A percentile compares a stretch with the other conserved stretches of the same genome.
phyloP scores from a whole-genome alignment of 1,140 invertebrate genomes.

The Bombus balteatus region DNA sequence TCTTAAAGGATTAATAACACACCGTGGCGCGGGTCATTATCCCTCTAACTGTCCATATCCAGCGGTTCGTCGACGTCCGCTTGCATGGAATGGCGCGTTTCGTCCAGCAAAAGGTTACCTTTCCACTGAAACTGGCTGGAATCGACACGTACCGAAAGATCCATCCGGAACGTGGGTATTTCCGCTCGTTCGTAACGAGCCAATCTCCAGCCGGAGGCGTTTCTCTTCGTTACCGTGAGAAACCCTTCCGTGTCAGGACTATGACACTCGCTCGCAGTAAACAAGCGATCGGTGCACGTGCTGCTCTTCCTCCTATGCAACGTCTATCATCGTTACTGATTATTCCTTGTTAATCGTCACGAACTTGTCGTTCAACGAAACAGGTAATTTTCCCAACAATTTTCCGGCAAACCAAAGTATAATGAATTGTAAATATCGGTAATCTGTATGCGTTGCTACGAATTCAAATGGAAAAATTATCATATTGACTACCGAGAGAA shows the following conservation, averaged over 20 bases:
- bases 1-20: constrained; percentile 43
- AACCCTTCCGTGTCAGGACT: constrained; percentile 39
- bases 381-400: background rate
- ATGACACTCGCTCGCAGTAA: constrained; percentile 11
- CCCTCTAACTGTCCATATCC: constrained; percentile 2
- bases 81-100: background rate
- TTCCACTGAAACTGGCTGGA: background rate
- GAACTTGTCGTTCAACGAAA: background rate
- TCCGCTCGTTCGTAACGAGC: constrained; percentile 34
- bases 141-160: constrained; percentile 38
- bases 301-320: background rate
- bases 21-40: constrained; percentile 13
- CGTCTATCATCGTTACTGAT: constrained; percentile 11
- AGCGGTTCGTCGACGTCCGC: background rate
- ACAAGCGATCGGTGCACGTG: background rate
- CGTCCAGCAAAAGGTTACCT: background rate
- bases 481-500: too few species aligned
- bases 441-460: background rate
- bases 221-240: constrained; percentile 54
- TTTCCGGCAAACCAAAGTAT: too few species aligned
- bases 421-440: background rate
- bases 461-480: too few species aligned
- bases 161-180: constrained; percentile 35
- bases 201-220: constrained; percentile 36
- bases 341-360: constrained; percentile 28